These are phyloP conservation scores for Xiphorhynchus erythropygius DNA, from an alignment of 2,797 vertebrate species.

Conservation along the genomic window DNA sequence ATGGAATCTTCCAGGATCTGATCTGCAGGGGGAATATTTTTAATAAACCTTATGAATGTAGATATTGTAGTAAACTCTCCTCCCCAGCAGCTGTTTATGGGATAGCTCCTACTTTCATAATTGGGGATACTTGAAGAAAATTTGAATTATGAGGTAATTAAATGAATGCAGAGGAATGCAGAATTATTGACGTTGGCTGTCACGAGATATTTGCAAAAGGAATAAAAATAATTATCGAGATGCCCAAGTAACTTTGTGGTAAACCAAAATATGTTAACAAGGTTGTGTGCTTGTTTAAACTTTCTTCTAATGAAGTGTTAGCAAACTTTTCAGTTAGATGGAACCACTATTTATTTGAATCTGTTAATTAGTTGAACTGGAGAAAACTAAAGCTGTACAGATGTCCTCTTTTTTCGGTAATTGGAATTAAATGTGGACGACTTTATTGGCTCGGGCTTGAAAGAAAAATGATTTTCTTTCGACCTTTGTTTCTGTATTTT, in stretches of 20 bases:
- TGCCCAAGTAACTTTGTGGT: slow-evolving; percentile 66
- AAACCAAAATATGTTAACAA: slow-evolving; percentile 76
- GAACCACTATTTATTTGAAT: slow-evolving; percentile 75
- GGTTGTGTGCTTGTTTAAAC: slow-evolving; percentile 74
- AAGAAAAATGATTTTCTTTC: slow-evolving; percentile 75
- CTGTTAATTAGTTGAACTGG: slow-evolving; percentile 70
- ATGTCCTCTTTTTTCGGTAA: slow-evolving; percentile 72
- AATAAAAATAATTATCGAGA: slow-evolving; percentile 64
- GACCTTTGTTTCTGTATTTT: slow-evolving; percentile 72
- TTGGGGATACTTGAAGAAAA: slow-evolving; percentile 20
- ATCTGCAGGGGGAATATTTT: neutral
- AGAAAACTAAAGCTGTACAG: slow-evolving; percentile 68
- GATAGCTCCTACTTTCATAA: slow-evolving; percentile 8
- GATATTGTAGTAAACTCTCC: neutral
- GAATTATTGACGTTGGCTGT: slow-evolving; percentile 58
- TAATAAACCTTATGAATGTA: neutral
- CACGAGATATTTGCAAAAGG: slow-evolving; percentile 57
- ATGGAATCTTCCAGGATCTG: neutral
- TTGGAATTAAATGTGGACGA: slow-evolving; percentile 79
- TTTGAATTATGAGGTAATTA: slow-evolving; percentile 17
- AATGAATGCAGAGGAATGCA: slow-evolving; percentile 40
- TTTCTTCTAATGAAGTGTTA: slow-evolving; percentile 79
- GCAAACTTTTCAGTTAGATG: slow-evolving; percentile 72
- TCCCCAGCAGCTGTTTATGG: neutral
- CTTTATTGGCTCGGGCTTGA: slow-evolving; percentile 73